phyloP scores from a whole-genome alignment of 2,888 invertebrate species.

The Spodoptera exigua region DNA sequence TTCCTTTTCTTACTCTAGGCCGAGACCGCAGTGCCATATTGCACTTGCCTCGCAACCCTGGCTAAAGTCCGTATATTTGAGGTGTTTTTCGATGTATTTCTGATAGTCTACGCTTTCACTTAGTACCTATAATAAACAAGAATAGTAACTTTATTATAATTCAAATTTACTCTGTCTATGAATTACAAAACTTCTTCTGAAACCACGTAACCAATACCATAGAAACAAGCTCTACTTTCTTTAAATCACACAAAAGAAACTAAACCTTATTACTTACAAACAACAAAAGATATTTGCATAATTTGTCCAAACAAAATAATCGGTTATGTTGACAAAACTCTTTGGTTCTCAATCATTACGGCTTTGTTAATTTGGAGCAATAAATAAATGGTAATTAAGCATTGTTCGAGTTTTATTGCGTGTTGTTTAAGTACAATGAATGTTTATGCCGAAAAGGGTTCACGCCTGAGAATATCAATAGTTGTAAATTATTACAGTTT shows the following conservation, averaged over 20 bases:
- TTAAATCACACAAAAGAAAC: slow-evolving; percentile 23
- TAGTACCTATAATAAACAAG: too few species aligned
- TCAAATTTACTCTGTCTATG: background rate
- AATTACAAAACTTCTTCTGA: background rate
- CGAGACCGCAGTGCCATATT: too few species aligned
- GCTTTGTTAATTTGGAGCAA: slow-evolving; percentile 62
- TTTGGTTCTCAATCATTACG: slow-evolving; percentile 50
- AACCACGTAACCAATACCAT: slow-evolving; percentile 28
- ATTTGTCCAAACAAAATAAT: slow-evolving; percentile 61
- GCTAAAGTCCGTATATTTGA: too few species aligned
- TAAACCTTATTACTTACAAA: slow-evolving; percentile 28
- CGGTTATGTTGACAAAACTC: slow-evolving; percentile 55
- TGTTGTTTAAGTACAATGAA: slow-evolving; percentile 54
- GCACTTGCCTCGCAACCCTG: too few species aligned
- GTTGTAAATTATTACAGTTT: slow-evolving; percentile 52
- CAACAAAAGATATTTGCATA: slow-evolving; percentile 64
- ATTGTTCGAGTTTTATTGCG: slow-evolving; percentile 62
- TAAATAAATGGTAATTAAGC: slow-evolving; percentile 63
- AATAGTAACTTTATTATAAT: too few species aligned
- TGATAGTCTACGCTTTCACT: too few species aligned
- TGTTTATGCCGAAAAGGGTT: slow-evolving; percentile 57
- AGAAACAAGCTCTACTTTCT: slow-evolving; percentile 13
- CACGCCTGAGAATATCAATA: slow-evolving; percentile 52
- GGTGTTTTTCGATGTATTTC: too few species aligned
- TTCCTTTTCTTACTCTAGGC: too few species aligned